A percentile compares a stretch with the other conserved stretches of the same genome.
Conservation (phyloP, 2,888 invertebrate species). For the Agrotis puta region DNA sequence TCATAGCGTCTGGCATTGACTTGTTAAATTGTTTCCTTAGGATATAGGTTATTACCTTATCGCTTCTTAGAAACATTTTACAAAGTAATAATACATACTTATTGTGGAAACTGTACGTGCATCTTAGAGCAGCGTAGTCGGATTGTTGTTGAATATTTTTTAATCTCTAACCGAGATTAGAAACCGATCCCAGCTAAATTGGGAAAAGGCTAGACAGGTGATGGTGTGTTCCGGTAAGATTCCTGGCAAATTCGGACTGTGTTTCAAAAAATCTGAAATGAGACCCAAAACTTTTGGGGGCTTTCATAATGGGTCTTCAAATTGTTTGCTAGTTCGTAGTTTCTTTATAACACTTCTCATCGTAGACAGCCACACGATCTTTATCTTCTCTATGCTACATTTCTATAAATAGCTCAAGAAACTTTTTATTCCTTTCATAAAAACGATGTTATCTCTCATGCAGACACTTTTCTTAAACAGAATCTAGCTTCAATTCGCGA, state of each 20-base stretch:
- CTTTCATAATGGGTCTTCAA: not conserved
- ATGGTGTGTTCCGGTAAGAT: not conserved
- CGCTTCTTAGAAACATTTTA: slow-evolving; percentile 7
- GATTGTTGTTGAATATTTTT: not conserved
- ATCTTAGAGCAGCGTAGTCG: not conserved
- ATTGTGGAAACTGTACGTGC: not conserved
- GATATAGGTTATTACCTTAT: slow-evolving; percentile 24
- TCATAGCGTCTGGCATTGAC: slow-evolving; percentile 31
- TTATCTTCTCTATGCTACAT: slow-evolving; percentile 12
- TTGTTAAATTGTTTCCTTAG: slow-evolving; percentile 30
- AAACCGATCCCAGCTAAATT: no score
- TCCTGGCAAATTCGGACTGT: not conserved
- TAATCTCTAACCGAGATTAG: no score
- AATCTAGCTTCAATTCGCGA: slow-evolving; percentile 23
- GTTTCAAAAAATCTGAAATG: not conserved
- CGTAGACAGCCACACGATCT: not conserved
- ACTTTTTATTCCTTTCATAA: slow-evolving; percentile 2
- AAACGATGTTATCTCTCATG: slow-evolving; percentile 7
- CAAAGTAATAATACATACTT: slow-evolving; percentile 1
- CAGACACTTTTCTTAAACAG: slow-evolving; percentile 14
- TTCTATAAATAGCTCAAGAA: slow-evolving; percentile 25
- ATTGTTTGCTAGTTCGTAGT: not conserved
- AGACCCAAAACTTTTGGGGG: no score
- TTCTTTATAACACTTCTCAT: not conserved
- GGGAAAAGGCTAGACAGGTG: no score